Percentiles rank a stretch among this genome's conserved stretches.
These are phyloP conservation scores for Haemorhous mexicanus DNA, from an alignment of 2,113 vertebrate species.

Conservation along the genomic window DNA sequence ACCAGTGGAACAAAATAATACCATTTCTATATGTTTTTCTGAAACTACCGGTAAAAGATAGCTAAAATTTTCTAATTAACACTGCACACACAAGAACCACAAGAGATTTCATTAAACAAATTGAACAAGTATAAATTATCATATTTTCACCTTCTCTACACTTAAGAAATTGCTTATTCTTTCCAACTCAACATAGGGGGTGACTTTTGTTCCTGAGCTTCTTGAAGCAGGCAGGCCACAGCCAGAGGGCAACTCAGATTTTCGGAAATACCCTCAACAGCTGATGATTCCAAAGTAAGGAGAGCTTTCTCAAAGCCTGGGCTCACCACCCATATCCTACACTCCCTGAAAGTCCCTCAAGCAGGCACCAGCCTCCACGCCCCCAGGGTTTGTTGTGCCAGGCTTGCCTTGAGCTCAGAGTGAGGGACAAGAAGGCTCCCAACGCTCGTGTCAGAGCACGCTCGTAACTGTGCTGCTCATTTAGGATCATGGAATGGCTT, in stretches of 20 bases:
- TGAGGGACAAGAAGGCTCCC: fast-evolving
- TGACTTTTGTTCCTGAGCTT: background rate
- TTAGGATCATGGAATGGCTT: background rate
- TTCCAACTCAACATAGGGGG: background rate
- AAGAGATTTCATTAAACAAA: background rate
- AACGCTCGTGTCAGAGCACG: fast-evolving
- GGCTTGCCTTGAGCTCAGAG: background rate
- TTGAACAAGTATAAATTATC: background rate
- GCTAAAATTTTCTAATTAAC: background rate
- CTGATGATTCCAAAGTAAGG: background rate
- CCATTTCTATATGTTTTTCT: background rate
- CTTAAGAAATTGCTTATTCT: background rate
- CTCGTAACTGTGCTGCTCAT: fast-evolving
- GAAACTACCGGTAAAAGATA: background rate
- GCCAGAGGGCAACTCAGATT: background rate
- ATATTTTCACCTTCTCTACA: background rate
- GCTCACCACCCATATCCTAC: no score
- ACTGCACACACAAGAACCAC: background rate
- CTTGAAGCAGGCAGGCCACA: background rate
- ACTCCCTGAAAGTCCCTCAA: background rate
- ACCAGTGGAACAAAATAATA: background rate
- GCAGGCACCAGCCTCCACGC: fast-evolving
- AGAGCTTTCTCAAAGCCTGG: background rate
- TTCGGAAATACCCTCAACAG: background rate
- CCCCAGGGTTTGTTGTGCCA: fast-evolving